Evolutionary conservation across 2,113 vertebrate species (phyloP).

Genomic region (Carlito syrichta): DNA sequence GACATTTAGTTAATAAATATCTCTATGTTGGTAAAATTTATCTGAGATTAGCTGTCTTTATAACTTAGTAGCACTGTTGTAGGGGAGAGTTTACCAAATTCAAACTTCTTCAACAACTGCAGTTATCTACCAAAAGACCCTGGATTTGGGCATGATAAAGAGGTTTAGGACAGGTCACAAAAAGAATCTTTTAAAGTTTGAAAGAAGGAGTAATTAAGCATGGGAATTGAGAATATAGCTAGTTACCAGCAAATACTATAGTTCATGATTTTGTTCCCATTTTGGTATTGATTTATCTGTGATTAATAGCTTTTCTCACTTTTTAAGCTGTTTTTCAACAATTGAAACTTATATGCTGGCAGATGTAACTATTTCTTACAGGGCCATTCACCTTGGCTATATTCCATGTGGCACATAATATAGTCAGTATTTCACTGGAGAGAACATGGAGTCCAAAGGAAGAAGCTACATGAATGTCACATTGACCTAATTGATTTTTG

Average conservation of each 20-base stretch:
- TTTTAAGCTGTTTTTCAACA: slow-evolving; percentile 32
- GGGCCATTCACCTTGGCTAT: background rate
- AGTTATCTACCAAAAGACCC: background rate
- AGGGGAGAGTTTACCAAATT: background rate
- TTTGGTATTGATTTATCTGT: background rate
- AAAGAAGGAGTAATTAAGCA: background rate
- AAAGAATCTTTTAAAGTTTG: background rate
- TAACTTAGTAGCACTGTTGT: background rate
- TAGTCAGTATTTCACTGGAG: background rate
- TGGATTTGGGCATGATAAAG: background rate
- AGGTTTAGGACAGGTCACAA: background rate
- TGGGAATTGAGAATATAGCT: background rate
- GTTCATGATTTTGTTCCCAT: background rate
- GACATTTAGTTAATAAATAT: slow-evolving; percentile 14
- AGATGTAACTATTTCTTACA: background rate
- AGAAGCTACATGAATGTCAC: slow-evolving; percentile 30
- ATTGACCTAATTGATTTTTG: background rate
- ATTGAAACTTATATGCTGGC: background rate
- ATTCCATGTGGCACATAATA: background rate
- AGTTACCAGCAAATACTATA: background rate
- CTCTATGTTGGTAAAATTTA: background rate
- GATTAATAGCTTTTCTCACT: background rate
- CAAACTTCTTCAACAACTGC: background rate
- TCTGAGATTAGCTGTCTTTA: background rate
- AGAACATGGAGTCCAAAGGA: background rate